A percentile compares a stretch with the other conserved stretches of the same genome.
phyloP scores from a whole-genome alignment of 1,140 invertebrate species.

The Choristoneura fumiferana region DNA sequence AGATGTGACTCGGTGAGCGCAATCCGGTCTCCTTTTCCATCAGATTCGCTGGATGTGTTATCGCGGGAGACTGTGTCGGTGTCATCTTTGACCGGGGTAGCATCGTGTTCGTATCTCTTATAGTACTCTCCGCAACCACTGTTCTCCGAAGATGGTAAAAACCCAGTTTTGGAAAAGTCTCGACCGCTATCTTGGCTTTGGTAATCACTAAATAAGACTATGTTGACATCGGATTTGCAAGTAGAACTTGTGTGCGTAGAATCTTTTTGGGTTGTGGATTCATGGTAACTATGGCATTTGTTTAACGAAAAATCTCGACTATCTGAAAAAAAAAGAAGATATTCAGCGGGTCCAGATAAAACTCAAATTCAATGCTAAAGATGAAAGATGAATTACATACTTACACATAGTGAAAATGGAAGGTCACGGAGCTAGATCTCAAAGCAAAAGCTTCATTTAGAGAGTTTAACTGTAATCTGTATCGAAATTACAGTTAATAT shows the following conservation, averaged over 20 bases:
- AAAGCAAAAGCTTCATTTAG: too few species aligned
- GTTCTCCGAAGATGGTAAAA: neutral
- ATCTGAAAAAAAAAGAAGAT: slow-evolving; percentile 20
- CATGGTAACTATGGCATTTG: slow-evolving; percentile 35
- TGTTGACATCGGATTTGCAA: slow-evolving; percentile 43
- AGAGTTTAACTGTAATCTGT: too few species aligned
- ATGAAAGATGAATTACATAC: neutral
- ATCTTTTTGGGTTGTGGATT: slow-evolving; percentile 19
- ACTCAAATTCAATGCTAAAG: too few species aligned
- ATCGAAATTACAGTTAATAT: too few species aligned
- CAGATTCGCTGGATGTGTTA: neutral
- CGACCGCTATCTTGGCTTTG: too few species aligned
- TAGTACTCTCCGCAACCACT: slow-evolving; percentile 40
- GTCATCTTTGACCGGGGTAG: slow-evolving; percentile 52
- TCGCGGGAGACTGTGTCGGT: slow-evolving; percentile 14
- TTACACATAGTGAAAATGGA: too few species aligned
- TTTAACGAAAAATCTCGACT: slow-evolving; percentile 25
- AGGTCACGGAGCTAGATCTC: too few species aligned
- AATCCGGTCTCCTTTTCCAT: slow-evolving; percentile 22
- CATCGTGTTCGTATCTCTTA: slow-evolving; percentile 55
- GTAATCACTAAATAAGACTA: slow-evolving; percentile 3
- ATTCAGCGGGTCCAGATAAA: too few species aligned
- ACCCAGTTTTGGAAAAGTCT: neutral
- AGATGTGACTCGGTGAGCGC: slow-evolving; percentile 48
- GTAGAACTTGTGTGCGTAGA: slow-evolving; percentile 19